Conservation (phyloP, 2,113 vertebrate species). For the Pseudorhombus dupliciocellatus region DNA sequence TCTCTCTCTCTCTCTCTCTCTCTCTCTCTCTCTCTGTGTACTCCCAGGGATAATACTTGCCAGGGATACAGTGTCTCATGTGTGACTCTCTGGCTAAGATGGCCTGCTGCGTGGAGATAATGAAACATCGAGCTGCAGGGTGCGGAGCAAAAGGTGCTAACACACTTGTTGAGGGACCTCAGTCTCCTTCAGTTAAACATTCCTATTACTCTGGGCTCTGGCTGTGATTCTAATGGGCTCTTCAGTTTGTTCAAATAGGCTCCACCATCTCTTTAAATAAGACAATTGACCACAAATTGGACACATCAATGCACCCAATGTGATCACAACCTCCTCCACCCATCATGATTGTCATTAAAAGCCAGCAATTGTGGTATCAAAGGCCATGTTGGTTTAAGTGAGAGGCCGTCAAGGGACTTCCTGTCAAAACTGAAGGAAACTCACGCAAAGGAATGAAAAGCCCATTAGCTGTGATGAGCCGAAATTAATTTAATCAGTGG, state of each 20-base stretch:
- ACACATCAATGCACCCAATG: slow-evolving; percentile 33
- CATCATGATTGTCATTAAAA: slow-evolving; percentile 42
- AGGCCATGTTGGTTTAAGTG: slow-evolving; percentile 37
- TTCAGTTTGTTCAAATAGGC: slow-evolving; percentile 39
- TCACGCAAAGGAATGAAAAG: slow-evolving; percentile 50
- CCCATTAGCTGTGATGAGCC: slow-evolving; percentile 46
- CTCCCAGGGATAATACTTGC: slow-evolving; percentile 40
- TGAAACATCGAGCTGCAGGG: slow-evolving; percentile 39
- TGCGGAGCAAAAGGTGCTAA: slow-evolving; percentile 45
- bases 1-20: slow-evolving; percentile 24
- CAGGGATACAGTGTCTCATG: slow-evolving; percentile 51
- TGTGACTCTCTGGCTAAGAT: slow-evolving; percentile 48
- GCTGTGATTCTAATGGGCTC: slow-evolving; percentile 43
- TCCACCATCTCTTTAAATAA: slow-evolving; percentile 53
- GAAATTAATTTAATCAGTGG: slow-evolving; percentile 53
- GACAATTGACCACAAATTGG: slow-evolving; percentile 58
- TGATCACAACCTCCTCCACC: slow-evolving; percentile 13
- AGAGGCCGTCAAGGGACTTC: slow-evolving; percentile 22
- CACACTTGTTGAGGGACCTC: slow-evolving; percentile 53
- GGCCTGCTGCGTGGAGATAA: slow-evolving; percentile 62
- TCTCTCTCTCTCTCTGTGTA: slow-evolving; percentile 24
- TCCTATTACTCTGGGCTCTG: slow-evolving; percentile 12
- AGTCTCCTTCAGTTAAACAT: slow-evolving; percentile 36
- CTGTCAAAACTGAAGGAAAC: slow-evolving; percentile 42
- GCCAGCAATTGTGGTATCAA: slow-evolving; percentile 21